Conservation (phyloP, 2,888 invertebrate species). For the Tachina grossa region DNA sequence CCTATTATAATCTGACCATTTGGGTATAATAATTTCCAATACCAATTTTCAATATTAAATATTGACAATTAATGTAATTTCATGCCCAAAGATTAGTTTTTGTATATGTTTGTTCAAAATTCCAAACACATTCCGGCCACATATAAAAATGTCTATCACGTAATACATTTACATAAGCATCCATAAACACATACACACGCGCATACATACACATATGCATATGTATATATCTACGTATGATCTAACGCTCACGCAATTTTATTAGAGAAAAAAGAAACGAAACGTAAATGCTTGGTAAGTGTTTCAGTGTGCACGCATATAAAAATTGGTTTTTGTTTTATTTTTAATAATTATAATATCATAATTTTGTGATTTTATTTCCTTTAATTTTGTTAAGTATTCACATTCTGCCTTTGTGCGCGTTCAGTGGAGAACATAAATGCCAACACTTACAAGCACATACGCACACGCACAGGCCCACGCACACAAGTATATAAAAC, state of each 20-base stretch:
- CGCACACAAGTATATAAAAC: neutral
- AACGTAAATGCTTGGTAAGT: conserved; percentile 4
- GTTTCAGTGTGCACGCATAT: neutral
- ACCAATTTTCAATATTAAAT: conserved; percentile 27
- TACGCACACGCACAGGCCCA: neutral
- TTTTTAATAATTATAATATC: conserved; percentile 28
- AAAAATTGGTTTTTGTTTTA: conserved; percentile 11
- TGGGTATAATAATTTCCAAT: neutral
- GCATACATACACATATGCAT: conserved; percentile 6
- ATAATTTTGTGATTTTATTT: neutral
- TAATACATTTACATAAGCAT: conserved; percentile 39
- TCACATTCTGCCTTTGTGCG: conserved; percentile 1
- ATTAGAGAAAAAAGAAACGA: neutral
- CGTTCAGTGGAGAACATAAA: conserved; percentile 20
- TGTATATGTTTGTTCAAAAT: conserved; percentile 25
- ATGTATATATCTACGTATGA: neutral
- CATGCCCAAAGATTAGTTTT: neutral
- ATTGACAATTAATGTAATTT: conserved; percentile 15
- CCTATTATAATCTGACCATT: neutral
- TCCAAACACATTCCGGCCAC: conserved; percentile 24
- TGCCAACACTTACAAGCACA: conserved; percentile 18
- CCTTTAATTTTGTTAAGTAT: neutral
- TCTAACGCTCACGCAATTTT: neutral
- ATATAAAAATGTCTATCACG: conserved; percentile 31
- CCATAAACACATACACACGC: neutral